Percentiles rank a stretch among this genome's conserved stretches.
Evolutionary conservation across 2,888 invertebrate species (phyloP).

Genomic region (Leptinotarsa haldemani): DNA sequence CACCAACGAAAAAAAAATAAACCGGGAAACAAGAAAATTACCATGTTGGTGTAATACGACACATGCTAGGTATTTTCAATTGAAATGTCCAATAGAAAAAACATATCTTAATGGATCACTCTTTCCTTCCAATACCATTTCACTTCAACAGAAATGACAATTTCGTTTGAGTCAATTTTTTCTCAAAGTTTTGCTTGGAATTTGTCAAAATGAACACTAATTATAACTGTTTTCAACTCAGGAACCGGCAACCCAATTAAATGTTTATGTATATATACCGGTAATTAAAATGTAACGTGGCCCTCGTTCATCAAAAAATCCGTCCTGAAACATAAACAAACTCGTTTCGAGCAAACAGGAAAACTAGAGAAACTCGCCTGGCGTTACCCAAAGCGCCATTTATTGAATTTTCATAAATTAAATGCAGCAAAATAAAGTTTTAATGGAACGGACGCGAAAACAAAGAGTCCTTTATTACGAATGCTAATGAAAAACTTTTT

Average conservation of each 20-base stretch:
- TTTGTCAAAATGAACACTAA: neutral
- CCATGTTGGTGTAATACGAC: too few relatives aligned
- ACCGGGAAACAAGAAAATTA: too few relatives aligned
- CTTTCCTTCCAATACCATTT: too few relatives aligned
- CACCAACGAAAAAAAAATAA: too few relatives aligned
- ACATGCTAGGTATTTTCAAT: too few relatives aligned
- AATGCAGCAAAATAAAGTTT: constrained; percentile 36
- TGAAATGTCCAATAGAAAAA: too few relatives aligned
- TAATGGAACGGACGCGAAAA: constrained; percentile 35
- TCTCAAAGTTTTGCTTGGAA: neutral
- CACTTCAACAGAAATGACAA: too few relatives aligned
- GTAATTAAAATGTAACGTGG: constrained; percentile 5
- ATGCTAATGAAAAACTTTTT: constrained; percentile 37
- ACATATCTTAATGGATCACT: too few relatives aligned
- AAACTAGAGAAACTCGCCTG: constrained; percentile 13
- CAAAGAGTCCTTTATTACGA: constrained; percentile 32
- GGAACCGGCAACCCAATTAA: neutral
- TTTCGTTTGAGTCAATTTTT: too few relatives aligned
- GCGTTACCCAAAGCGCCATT: constrained; percentile 17
- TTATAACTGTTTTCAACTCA: neutral
- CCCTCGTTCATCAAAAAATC: neutral
- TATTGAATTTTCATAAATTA: constrained; percentile 39
- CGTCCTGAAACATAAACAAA: constrained; percentile 5
- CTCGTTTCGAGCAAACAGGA: constrained; percentile 5
- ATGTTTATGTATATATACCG: neutral